Evolutionary conservation across 2,888 invertebrate species (phyloP), one percentile per base, ranked within the genome.

Genomic region (Neoaliturus tenellus): DNA sequence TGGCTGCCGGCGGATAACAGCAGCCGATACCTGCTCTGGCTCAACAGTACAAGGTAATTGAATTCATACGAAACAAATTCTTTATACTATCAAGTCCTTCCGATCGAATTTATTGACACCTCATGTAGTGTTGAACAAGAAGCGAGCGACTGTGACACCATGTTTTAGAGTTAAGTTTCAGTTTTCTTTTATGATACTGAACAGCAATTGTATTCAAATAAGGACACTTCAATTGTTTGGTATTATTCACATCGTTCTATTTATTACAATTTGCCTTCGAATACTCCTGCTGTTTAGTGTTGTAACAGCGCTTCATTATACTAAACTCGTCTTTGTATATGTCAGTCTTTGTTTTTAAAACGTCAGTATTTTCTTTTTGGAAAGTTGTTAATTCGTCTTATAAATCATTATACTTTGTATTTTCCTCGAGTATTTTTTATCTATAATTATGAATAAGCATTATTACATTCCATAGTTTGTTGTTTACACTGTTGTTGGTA

Each of bases 391-490:
- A 51, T 31, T 44, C 55, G 17, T 55, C 55, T 35, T 78, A 14
- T 35, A 31, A 51, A 23, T 41, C 14, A 14, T 35, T 67, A 31
- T 33, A 55, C 17, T 55, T 55, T 78, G 31, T 25, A 25, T 31
- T 75, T 41, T 69, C 69, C 5, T n/a, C 23, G 28, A 75, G 23
- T 44, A 75, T 69, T 69, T 67, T 67, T 39, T 69, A 69, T 39
- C n/a, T 39, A 69, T 44, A 8, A 39, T 75, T 25, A 44, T 75
- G 25, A 14, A 6, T 75, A 75, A 44, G 73, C 25, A 44, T 55
- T 78, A 55, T 78, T 55, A 78, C 78, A 78, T 78, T 78, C 78
- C 78, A 48, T 78, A 78, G 33, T 55, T 51, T 55, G 78, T 78
- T 78, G 78, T 78, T 78, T 51, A 55, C 20, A 6, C 55, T 55